Base-by-base conservation (phyloP, 1,140 invertebrate species). In the Zaprionus kolodkinae region DNA sequence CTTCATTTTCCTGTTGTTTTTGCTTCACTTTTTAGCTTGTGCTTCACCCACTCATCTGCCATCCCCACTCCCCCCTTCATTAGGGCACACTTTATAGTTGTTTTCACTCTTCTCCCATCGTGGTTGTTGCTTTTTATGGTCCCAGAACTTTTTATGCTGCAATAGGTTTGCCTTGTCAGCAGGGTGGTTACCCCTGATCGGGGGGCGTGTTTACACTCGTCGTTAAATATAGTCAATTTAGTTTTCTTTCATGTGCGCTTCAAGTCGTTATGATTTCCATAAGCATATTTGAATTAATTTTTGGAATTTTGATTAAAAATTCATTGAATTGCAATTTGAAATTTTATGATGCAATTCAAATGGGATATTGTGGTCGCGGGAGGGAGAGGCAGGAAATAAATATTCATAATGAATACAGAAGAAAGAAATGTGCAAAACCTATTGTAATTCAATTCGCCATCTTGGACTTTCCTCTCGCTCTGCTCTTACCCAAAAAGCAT, bases 131-230 rank as follows among this genome's bases (percentile, higher is more conserved):
- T 78, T 87, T 87, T 88, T 87, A 87, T 78, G 83, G 62, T 68
- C 52, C 17, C 59, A 40, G 21, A 71, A 79, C 60, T 83, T 87
- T 87, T 86, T 86, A 82, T 79, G 72, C 79, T 81, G 82, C 82
- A 86, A 55, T 82, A 70, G 66, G 56, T 79, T 79, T 72, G 59
- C 66, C 66, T 80, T 73, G 65, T 45, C 48, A 69, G 60, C 27
- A 48, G 43, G 35, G 25, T 10, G 25, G 33, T 48, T 65, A 21
- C 3, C 60, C n/a, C n/a, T 35, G 59, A 27, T 17, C 21, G 61
- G 12, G 64, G 63, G 74, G 12, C 61, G 40, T 57, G 45, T 66
- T 66, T 59, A 62, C 56, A 55, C 33, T 48, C 30, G 21, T 73
- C 66, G 66, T 74, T 75, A 78, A 81, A 81, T 70, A 86, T 66